Conservation (phyloP, 1,140 invertebrate species). For the Amyelois transitella region DNA sequence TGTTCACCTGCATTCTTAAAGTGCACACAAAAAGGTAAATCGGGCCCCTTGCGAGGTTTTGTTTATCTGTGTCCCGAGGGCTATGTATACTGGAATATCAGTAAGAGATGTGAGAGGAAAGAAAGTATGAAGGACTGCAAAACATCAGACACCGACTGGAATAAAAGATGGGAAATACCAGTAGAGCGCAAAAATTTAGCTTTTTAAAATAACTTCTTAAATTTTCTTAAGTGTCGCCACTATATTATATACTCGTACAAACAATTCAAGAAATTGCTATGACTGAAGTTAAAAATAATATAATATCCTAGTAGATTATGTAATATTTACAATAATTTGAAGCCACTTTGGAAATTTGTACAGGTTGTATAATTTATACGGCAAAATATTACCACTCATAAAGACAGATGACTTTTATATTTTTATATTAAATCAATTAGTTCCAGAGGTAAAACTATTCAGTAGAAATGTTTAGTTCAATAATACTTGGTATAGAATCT, state of each 20-base stretch:
- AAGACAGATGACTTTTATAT: too few relatives aligned
- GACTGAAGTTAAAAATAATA: background rate
- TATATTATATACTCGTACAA: too few relatives aligned
- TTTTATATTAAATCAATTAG: too few relatives aligned
- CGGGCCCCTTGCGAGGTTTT: slow-evolving; percentile 78
- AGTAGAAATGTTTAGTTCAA: background rate
- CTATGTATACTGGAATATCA: slow-evolving; percentile 85
- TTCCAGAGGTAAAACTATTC: slow-evolving; percentile 3
- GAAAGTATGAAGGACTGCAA: slow-evolving; percentile 77
- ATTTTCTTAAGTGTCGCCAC: too few relatives aligned
- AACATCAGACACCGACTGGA: slow-evolving; percentile 49
- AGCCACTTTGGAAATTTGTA: too few relatives aligned
- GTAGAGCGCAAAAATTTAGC: slow-evolving; percentile 71
- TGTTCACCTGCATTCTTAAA: slow-evolving; percentile 85
- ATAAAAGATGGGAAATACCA: slow-evolving; percentile 72
- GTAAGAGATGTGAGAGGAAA: slow-evolving; percentile 81
- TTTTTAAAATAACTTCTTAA: slow-evolving; percentile 8
- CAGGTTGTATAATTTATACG: too few relatives aligned
- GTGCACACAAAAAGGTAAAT: slow-evolving; percentile 76
- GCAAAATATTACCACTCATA: too few relatives aligned
- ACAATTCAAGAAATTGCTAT: too few relatives aligned
- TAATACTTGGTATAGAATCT: background rate
- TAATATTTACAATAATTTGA: too few relatives aligned
- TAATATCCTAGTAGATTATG: too few relatives aligned
- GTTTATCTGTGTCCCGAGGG: slow-evolving; percentile 85